Evolutionary conservation across 2,113 vertebrate species (phyloP).

Genomic region (Brachyhypopomus occidentalis): DNA sequence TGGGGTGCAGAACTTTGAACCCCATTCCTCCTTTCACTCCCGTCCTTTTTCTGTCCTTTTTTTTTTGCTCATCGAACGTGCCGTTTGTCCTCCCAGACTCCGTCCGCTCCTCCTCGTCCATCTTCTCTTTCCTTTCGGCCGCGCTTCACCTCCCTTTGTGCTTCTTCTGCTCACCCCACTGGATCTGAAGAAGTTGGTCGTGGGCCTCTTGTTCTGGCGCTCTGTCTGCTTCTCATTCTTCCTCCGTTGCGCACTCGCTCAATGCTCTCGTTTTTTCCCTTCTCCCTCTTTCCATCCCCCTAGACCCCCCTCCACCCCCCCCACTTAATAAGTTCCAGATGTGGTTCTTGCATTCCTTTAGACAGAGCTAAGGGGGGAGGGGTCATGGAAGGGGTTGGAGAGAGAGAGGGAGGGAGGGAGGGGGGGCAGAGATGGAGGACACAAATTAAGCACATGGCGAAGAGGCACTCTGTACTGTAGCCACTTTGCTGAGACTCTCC

Average conservation of each 20-base stretch:
- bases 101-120: background rate
- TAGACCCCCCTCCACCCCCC: slow-evolving; percentile 26
- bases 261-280: slow-evolving; percentile 57
- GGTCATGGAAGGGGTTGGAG: slow-evolving; percentile 48
- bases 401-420: slow-evolving; percentile 5
- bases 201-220: slow-evolving; percentile 44
- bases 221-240: slow-evolving; percentile 53
- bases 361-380: slow-evolving; percentile 70
- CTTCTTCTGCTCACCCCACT: background rate
- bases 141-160: slow-evolving; percentile 9
- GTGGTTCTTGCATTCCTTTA: slow-evolving; percentile 78
- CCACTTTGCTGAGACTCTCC: slow-evolving; percentile 44
- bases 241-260: slow-evolving; percentile 46
- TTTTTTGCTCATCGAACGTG: slow-evolving; percentile 37
- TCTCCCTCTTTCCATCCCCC: slow-evolving; percentile 60
- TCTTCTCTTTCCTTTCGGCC: background rate
- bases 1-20: slow-evolving; percentile 42
- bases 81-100: background rate
- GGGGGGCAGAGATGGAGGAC: slow-evolving; percentile 27
- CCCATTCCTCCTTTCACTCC: slow-evolving; percentile 30
- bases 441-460: slow-evolving; percentile 70
- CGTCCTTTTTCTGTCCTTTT: slow-evolving; percentile 8
- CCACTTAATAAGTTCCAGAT: slow-evolving; percentile 78
- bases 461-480: slow-evolving; percentile 62
- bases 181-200: slow-evolving; percentile 40